Conservation (phyloP, 2,113 vertebrate species). For the Protobothrops flavoviridis region DNA sequence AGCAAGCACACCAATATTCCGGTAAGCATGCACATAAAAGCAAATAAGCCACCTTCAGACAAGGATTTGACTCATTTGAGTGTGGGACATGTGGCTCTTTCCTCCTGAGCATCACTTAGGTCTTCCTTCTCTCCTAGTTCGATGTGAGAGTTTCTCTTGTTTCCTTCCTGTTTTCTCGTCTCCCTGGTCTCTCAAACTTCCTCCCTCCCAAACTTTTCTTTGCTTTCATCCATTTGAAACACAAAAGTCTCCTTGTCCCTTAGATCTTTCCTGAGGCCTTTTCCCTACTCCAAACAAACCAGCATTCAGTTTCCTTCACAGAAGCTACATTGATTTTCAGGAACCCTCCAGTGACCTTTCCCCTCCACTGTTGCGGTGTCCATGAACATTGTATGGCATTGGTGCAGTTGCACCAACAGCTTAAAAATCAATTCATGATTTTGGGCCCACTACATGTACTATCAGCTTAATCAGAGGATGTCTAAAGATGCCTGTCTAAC, state of each 20-base stretch:
- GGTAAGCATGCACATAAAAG: conserved; percentile 68
- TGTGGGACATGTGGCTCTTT: not conserved
- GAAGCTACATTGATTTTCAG: conserved; percentile 1
- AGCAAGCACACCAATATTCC: conserved; percentile 78
- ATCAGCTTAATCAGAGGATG: not conserved
- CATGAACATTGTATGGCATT: not conserved
- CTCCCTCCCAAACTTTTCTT: not conserved
- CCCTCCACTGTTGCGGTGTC: not conserved
- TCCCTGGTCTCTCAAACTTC: not conserved
- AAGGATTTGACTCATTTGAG: not conserved
- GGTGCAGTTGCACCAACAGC: not conserved
- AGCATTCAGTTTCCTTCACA: not conserved
- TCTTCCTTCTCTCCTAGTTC: not conserved
- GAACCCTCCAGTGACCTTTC: not conserved
- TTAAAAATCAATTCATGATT: not conserved
- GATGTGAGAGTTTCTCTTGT: not conserved
- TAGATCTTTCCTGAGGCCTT: not conserved
- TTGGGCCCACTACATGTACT: not conserved
- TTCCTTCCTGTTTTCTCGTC: not conserved
- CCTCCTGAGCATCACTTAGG: not conserved
- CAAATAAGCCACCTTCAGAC: not conserved
- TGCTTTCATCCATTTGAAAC: not conserved
- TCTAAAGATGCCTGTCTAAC: not conserved
- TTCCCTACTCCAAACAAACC: not conserved
- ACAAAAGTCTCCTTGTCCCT: not conserved